Conservation (phyloP, 2,797 vertebrate genomes). For the Poecile montanus region DNA sequence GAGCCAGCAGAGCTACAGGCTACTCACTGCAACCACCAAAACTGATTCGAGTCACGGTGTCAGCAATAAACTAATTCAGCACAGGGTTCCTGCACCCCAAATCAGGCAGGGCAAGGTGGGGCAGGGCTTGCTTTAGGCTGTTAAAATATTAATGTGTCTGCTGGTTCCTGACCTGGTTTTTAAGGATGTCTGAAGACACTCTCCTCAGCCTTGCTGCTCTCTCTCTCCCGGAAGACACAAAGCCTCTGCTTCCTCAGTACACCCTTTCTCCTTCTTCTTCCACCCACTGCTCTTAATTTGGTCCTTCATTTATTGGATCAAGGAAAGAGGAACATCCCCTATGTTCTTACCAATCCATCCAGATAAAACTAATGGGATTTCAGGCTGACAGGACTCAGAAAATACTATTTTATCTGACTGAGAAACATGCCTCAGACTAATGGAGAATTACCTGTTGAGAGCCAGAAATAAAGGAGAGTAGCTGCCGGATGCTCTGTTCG, state of each 20-base stretch:
- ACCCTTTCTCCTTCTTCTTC: neutral
- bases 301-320: neutral
- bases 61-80: neutral
- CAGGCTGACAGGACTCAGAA: slow-evolving; percentile 6
- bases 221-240: neutral
- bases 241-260: neutral
- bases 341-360: neutral
- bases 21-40: neutral
- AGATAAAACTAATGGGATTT: slow-evolving; percentile 39
- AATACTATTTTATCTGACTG: neutral
- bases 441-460: slow-evolving; percentile 49
- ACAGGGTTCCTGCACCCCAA: neutral
- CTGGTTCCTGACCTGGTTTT: neutral
- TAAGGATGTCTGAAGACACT: neutral
- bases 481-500: neutral
- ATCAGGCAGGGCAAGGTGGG: neutral
- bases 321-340: neutral
- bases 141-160: neutral
- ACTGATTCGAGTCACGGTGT: neutral
- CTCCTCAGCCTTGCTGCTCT: neutral
- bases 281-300: neutral
- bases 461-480: neutral
- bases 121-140: neutral
- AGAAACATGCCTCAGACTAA: slow-evolving; percentile 27
- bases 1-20: neutral